These are phyloP conservation scores for Calcarius lapponicus DNA, from an alignment of 2,797 vertebrate species.

Conservation along the genomic window DNA sequence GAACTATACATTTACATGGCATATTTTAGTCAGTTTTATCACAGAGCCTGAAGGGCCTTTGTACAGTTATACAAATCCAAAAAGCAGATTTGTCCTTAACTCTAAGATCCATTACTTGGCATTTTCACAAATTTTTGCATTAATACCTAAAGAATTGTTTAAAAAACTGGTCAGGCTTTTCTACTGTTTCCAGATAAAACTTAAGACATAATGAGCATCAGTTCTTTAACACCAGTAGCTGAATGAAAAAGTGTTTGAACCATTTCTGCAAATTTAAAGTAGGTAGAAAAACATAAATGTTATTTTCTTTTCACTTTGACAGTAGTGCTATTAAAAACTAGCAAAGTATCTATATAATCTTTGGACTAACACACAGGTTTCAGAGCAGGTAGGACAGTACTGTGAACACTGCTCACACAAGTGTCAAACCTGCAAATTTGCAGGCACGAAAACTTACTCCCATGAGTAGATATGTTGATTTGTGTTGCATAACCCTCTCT, in stretches of 20 bases:
- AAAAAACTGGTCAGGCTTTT: neutral
- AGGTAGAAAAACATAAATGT: neutral
- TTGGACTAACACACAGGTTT: neutral
- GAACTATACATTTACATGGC: neutral
- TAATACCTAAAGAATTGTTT: neutral
- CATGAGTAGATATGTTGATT: neutral
- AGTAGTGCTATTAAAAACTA: neutral
- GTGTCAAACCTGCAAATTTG: neutral
- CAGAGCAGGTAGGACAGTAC: neutral
- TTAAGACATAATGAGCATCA: neutral
- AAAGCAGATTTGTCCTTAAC: neutral
- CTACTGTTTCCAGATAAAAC: neutral
- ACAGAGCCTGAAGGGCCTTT: neutral
- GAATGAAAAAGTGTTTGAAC: neutral
- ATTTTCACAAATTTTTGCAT: neutral
- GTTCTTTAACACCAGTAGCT: neutral
- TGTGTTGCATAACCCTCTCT: slow-evolving; percentile 6
- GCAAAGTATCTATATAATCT: neutral
- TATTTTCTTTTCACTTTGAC: neutral
- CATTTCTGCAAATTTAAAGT: neutral
- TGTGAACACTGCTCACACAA: neutral
- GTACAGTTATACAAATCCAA: neutral
- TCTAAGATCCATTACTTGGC: neutral
- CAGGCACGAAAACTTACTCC: neutral
- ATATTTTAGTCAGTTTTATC: neutral